Evolutionary conservation across 2,888 invertebrate species (phyloP), one percentile per base, ranked within the genome.

Genomic region (Tillus elongatus): DNA sequence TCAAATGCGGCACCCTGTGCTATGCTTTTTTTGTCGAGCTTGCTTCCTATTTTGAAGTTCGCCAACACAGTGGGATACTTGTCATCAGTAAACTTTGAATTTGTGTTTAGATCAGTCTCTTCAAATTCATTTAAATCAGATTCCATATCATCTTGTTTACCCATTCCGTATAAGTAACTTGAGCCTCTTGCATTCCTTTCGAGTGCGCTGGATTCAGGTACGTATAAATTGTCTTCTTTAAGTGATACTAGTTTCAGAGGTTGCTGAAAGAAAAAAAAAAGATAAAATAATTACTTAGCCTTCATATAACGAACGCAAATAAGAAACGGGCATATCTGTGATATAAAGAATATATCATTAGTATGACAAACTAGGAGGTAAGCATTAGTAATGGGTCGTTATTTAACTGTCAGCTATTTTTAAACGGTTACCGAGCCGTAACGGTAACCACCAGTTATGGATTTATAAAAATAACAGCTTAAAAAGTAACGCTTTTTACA

Each of bases 1-100:
- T n/a, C n/a, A n/a, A n/a, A n/a, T n/a, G n/a, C 6, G 6, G 6
- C n/a, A 19, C 24, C 24, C 6, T 6, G 6, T 19, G 24, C n/a
- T 19, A 19, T 8, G 24, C 24, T 19, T 19, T 19, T 19, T n/a
- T 19, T 19, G 24, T 19, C 24, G n/a, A 19, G n/a, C n/a, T 19
- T 19, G n/a, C n/a, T 19, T n/a, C 24, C 24, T 6, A 19, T 19
- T 19, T 19, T 19, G 24, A 19, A 19, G 24, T 19, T 19, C 24
- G 24, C 24, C 24, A 19, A 19, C 24, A 19, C 6, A n/a, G 24
- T 8, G n/a, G 24, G 24, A 19, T 19, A 19, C n/a, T n/a, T 19
- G 6, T 19, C 24, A 19, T 19, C 24, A n/a, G 6, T 19, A 19
- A 8, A 19, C 24, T n/a, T n/a, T n/a, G n/a, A n/a, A n/a, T n/a